A percentile compares a stretch with the other conserved stretches of the same genome.
Conservation (phyloP, 2,797 vertebrate species). For the Helostoma temminkii region DNA sequence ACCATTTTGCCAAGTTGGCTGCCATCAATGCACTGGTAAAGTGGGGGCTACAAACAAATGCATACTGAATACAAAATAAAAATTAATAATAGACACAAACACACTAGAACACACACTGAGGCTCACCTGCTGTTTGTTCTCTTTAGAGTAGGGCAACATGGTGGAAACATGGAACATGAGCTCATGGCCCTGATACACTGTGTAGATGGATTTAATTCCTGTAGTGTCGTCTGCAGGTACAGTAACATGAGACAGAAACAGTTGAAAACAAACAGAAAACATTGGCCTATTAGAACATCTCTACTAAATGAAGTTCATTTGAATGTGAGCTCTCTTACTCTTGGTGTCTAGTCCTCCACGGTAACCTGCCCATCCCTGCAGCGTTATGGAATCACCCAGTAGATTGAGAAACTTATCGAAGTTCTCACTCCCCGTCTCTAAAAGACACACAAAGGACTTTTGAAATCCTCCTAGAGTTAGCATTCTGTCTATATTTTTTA, state of each 20-base stretch:
- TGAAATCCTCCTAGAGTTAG: neutral
- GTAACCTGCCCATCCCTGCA: conserved; percentile 98
- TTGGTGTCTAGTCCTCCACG: conserved; percentile 97
- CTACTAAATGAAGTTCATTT: neutral
- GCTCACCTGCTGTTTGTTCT: conserved; percentile 97
- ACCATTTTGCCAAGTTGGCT: conserved; percentile 17
- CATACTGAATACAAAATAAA: neutral
- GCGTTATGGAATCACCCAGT: conserved; percentile 91
- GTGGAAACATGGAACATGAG: conserved; percentile 99
- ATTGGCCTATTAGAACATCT: neutral
- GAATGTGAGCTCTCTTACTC: conserved; percentile 85
- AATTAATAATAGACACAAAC: neutral
- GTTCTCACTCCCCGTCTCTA: conserved; percentile 94
- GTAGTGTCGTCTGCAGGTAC: conserved; percentile 93
- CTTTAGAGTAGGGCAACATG: conserved; percentile 98
- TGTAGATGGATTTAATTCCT: conserved; percentile 95
- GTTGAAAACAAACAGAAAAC: neutral
- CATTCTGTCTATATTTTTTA: neutral
- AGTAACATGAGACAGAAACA: neutral
- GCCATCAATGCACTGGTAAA: neutral
- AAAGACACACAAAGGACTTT: conserved; percentile 26
- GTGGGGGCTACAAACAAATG: too few relatives aligned
- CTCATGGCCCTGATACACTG: conserved; percentile 98
- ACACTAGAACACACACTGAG: neutral
- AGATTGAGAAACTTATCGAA: conserved; percentile 95